Percentiles rank a stretch among this genome's conserved stretches.
Evolutionary conservation across 2,113 vertebrate genomes (phyloP).

Genomic region (Phoxinus phoxinus): DNA sequence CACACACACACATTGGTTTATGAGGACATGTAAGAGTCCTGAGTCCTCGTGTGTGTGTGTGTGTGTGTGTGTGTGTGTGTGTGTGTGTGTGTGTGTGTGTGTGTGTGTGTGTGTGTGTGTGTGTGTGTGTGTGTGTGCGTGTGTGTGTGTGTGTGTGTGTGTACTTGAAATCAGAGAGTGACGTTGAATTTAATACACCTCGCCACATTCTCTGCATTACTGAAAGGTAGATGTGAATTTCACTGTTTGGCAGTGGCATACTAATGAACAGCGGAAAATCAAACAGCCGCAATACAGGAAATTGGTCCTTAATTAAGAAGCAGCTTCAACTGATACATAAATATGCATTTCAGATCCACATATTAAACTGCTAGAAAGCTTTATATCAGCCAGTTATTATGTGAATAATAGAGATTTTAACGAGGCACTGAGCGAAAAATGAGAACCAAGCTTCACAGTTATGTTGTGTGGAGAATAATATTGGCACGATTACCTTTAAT

Average conservation of each 20-base stretch:
- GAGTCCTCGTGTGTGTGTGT: no score
- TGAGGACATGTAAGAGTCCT: no score
- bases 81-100: no score
- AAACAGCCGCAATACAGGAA: conserved; percentile 1
- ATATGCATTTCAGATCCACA: conserved; percentile 2
- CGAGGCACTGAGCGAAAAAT: not conserved
- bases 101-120: no score
- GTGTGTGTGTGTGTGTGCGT: no score
- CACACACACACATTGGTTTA: no score
- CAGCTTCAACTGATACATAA: not conserved
- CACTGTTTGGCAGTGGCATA: conserved; percentile 2
- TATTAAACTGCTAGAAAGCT: conserved; percentile 9
- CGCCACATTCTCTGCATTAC: not conserved
- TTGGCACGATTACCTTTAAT: conserved; percentile 2
- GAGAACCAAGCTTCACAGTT: not conserved
- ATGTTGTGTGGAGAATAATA: conserved; percentile 24
- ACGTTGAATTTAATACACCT: conserved; percentile 19
- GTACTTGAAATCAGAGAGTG: conserved; percentile 4
- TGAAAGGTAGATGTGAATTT: not conserved
- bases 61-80: no score
- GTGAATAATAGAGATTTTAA: not conserved
- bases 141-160: no score
- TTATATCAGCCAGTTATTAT: not conserved
- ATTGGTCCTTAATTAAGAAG: conserved; percentile 17
- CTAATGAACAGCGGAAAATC: conserved; percentile 16